Evolutionary conservation across 1,140 invertebrate species (phyloP), one percentile per base, ranked within the genome.

Genomic region (Drosophila elegans): DNA sequence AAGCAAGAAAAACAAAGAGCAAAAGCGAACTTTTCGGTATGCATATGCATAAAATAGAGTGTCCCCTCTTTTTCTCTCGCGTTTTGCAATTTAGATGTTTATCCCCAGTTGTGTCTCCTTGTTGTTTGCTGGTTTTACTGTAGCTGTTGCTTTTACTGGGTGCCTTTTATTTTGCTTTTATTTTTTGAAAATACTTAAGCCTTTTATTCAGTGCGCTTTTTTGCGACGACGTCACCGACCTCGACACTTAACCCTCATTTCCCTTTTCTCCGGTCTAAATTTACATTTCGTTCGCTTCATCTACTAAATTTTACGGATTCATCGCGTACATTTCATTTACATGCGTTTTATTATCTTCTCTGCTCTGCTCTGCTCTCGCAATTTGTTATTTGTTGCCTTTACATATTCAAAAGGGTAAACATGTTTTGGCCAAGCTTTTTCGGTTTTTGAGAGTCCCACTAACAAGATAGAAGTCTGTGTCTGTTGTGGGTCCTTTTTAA

Each of bases 281-380:
- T 81, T 80, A 76, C 77, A 88, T 86, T 86, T 81, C 55, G 61
- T 63, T 68, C 63, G 82, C 64, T 62, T 86, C 83, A 86, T 88
- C 83, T 88, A 76, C 16, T 21, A 21, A 21, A 21, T 68, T 86
- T 85, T 81, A 78, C 82, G 78, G 81, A 85, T 85, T 85, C 82
- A 81, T 86, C 82, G 82, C 82, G 78, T 36, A 68, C 69, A 82
- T 86, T 86, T 86, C 69, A 82, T 86, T 86, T 86, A 77, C 75
- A 86, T 88, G 78, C 74, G 69, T 78, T 86, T 86, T 86, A 86
- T 82, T 75, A 69, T 71, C 64, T 29, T 13, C 42, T 46, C 27
- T 21, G 48, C 46, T 66, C 27, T 21, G 48, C 46, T 66, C 45
- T 21, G 16, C 16, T 1, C 16, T 21, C 16, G 61, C 34, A 45